Evolutionary conservation across 2,888 invertebrate genomes (phyloP).

Genomic region (Nowickia ferox): DNA sequence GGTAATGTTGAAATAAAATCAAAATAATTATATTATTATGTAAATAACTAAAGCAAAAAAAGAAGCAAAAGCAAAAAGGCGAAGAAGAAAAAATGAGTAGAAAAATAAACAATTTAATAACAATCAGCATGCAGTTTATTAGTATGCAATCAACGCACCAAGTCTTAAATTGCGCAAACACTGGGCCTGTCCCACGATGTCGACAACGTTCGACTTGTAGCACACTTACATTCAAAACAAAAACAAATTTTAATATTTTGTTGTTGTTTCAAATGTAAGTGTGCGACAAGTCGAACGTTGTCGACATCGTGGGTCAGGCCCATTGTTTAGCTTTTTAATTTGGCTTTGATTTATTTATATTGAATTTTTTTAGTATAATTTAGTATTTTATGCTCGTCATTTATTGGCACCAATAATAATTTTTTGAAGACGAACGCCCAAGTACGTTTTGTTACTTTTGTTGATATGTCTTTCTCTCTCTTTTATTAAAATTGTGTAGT

Average conservation of each 20-base stretch:
- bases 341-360: conserved; percentile 1
- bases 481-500: conserved; percentile 7
- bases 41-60: conserved; percentile 22
- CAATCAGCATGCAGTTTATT: conserved; percentile 46
- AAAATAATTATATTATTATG: background rate
- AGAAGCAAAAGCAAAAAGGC: background rate
- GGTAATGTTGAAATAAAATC: too few relatives aligned
- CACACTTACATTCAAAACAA: too few relatives aligned
- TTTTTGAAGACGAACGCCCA: conserved; percentile 21
- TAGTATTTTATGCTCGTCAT: conserved; percentile 45
- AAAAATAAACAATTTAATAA: conserved; percentile 12
- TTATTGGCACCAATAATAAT: conserved; percentile 38
- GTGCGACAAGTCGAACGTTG: too few relatives aligned
- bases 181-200: too few relatives aligned
- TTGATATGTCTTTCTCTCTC: background rate
- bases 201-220: too few relatives aligned
- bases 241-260: too few relatives aligned
- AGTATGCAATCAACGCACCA: conserved; percentile 65
- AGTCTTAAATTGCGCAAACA: conserved; percentile 67
- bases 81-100: conserved; percentile 6
- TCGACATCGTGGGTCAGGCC: too few relatives aligned
- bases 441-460: conserved; percentile 15
- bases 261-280: too few relatives aligned
- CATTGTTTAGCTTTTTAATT: conserved; percentile 62
- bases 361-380: conserved; percentile 5